phyloP scores from a whole-genome alignment of 1,140 invertebrate genomes.

The Solenopsis invicta region DNA sequence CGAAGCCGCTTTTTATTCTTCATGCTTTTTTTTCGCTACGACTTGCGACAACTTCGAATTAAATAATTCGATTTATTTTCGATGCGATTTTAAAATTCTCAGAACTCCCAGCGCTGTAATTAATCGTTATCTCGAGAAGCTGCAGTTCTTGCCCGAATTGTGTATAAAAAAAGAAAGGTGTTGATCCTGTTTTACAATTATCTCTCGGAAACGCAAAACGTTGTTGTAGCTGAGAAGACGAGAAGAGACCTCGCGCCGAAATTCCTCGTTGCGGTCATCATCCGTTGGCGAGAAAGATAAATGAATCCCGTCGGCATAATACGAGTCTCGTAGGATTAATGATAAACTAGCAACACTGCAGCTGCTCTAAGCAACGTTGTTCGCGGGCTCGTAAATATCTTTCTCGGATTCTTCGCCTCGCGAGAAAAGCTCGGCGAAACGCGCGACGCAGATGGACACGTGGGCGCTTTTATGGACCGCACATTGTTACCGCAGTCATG shows the following conservation, averaged over 20 bases:
- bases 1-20: not conserved
- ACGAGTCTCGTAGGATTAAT: slow-evolving; percentile 36
- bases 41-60: not conserved
- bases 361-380: slow-evolving; percentile 33
- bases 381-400: slow-evolving; percentile 29
- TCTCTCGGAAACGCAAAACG: not conserved
- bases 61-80: not conserved
- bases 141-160: not conserved
- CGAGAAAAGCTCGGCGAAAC: slow-evolving; percentile 22
- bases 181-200: not conserved
- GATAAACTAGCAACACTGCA: slow-evolving; percentile 26
- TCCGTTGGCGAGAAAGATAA: slow-evolving; percentile 21
- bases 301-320: slow-evolving; percentile 42
- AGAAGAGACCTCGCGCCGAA: slow-evolving; percentile 2
- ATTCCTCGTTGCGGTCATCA: not conserved
- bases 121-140: not conserved
- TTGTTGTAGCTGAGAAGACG: not conserved
- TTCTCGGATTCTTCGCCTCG: slow-evolving; percentile 20
- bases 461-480: slow-evolving; percentile 48
- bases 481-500: slow-evolving; percentile 51
- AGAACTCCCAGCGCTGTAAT: not conserved
- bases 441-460: slow-evolving; percentile 20
- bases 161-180: not conserved
- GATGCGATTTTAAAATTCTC: not conserved
- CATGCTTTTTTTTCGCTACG: not conserved